These are phyloP conservation scores for Neoaliturus tenellus DNA, from an alignment of 2,888 invertebrate species.

Conservation along the genomic window DNA sequence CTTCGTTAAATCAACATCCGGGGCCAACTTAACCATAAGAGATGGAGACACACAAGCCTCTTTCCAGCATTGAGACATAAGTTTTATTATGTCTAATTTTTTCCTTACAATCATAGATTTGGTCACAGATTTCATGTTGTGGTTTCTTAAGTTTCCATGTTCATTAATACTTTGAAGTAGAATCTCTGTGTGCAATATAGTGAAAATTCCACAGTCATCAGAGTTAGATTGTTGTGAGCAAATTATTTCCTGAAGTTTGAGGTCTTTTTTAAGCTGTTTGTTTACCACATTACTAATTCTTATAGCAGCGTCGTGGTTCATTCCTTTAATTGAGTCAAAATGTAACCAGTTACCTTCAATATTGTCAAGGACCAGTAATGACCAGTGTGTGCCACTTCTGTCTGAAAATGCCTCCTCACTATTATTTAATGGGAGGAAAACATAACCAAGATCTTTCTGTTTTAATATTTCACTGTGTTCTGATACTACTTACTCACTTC, in stretches of 20 bases:
- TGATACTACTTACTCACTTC: neutral
- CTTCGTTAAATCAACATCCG: neutral
- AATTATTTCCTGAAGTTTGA: neutral
- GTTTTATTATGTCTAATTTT: neutral
- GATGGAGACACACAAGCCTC: neutral
- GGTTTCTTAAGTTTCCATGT: neutral
- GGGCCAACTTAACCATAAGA: neutral
- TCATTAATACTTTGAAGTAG: neutral
- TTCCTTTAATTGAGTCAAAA: neutral
- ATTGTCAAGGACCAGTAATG: neutral
- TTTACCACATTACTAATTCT: neutral
- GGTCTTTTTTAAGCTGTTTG: neutral
- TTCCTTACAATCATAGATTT: neutral
- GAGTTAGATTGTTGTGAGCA: neutral
- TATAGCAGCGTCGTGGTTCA: neutral
- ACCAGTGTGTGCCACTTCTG: neutral
- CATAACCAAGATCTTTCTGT: neutral
- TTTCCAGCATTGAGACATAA: neutral
- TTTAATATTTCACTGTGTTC: neutral
- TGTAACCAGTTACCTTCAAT: neutral
- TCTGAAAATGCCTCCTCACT: neutral
- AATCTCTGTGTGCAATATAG: neutral
- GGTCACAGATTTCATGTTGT: neutral
- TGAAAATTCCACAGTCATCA: neutral
- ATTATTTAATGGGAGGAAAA: neutral